Evolutionary conservation across 2,113 vertebrate genomes (phyloP).

Genomic region (Mormyrus iriodes): DNA sequence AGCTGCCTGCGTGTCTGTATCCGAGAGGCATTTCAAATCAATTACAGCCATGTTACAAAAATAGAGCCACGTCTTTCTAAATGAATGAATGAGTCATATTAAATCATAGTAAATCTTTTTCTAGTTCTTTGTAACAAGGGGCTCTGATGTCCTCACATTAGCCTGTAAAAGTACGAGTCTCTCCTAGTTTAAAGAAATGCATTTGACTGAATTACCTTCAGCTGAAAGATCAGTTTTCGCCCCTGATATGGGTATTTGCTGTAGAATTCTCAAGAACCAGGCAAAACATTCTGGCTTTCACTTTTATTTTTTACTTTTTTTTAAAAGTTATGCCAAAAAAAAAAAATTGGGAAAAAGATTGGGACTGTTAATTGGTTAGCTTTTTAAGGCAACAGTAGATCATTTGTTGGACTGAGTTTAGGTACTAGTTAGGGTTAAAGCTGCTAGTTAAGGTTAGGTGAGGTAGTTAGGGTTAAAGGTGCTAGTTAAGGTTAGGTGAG

Average conservation of each 20-base stretch:
- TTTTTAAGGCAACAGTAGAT: constrained; percentile 56
- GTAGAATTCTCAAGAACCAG: constrained; percentile 47
- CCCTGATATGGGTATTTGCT: neutral
- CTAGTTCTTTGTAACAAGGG: neutral
- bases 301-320: neutral
- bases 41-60: neutral
- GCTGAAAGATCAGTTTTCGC: neutral
- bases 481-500: constrained; percentile 47
- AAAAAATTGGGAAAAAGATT: constrained; percentile 46
- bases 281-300: constrained; percentile 47
- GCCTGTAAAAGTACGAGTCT: neutral
- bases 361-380: constrained; percentile 55
- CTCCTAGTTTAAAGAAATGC: neutral
- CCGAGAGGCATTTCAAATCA: neutral
- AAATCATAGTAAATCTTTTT: neutral
- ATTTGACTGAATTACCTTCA: neutral
- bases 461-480: constrained; percentile 49
- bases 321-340: neutral
- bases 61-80: neutral
- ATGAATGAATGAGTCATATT: constrained; percentile 3
- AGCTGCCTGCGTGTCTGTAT: neutral
- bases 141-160: neutral
- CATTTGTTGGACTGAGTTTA: constrained; percentile 49
- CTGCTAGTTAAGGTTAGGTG: constrained; percentile 45
- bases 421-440: constrained; percentile 62